Base-by-base conservation (phyloP, 1,140 invertebrate species). In the Heliconius melpomene region DNA sequence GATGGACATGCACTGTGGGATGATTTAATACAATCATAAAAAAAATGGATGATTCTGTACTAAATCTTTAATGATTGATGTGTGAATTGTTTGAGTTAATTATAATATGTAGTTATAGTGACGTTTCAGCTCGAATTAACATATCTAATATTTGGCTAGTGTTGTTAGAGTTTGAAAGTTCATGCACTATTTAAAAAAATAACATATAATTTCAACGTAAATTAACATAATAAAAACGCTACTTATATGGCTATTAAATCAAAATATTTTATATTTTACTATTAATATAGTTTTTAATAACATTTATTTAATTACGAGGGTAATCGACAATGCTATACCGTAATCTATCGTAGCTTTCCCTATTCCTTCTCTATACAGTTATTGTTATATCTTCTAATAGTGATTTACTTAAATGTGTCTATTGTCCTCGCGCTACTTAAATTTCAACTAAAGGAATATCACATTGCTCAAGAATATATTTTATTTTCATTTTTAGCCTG, bases 401-500 rank as follows among this genome's bases (percentile, higher is more conserved):
- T 60, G 8, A 70, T 75, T 81, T 78, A 78, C 72, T 72, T 78
- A 40, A 71, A 84, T 83, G 82, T 87, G 80, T 90, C 88, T 85
- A 85, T 88, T 89, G 85, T 86, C 86, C 87, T 90, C 87, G 81
- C 75, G 54, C 79, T 77, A 82, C 70, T 77, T 75, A 83, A 85
- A 85, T 66, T 84, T 80, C 82, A 78, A 80, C 78, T 82, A 74
- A 84, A 85, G 88, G 85, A n/a, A n/a, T n/a, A n/a, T n/a, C n/a
- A n/a, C n/a, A n/a, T n/a, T n/a, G n/a, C 85, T 85, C 73, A 88
- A 87, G 82, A 85, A 85, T 87, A 87, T 89, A 87, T 82, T 89
- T 89, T 89, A 77, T 88, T 92, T 82, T 84, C 71, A 76, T 82
- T 80, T 84, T 85, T 90, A 93, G 92, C 91, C 89, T 93, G 85